These are phyloP conservation scores for Julus scandinavius DNA, from an alignment of 2,888 invertebrate species.

Conservation along the genomic window DNA sequence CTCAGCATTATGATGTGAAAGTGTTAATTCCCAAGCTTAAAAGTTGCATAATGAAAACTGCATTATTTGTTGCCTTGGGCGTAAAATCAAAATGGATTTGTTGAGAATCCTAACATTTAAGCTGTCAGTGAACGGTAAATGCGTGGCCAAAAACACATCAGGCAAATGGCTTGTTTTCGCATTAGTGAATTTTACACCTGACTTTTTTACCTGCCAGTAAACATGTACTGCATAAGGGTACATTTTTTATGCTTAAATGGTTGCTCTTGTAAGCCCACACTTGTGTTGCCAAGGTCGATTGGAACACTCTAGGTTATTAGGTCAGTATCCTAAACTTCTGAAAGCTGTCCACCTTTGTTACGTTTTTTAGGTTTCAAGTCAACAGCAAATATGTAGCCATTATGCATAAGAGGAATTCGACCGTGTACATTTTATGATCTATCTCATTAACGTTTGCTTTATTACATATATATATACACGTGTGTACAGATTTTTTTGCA, in stretches of 20 bases:
- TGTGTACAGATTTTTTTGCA: not conserved
- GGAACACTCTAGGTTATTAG: slow-evolving; percentile 47
- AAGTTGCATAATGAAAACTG: not conserved
- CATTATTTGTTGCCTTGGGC: not conserved
- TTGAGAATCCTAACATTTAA: not conserved
- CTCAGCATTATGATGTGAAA: too few species aligned
- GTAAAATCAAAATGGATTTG: not conserved
- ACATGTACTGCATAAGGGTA: slow-evolving; percentile 1
- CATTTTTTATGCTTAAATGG: not conserved
- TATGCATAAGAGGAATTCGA: not conserved
- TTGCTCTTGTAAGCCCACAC: slow-evolving; percentile 40
- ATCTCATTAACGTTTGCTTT: not conserved
- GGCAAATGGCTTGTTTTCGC: not conserved
- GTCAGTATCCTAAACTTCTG: slow-evolving; percentile 35
- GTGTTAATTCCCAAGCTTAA: too few species aligned
- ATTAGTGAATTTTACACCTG: slow-evolving; percentile 8
- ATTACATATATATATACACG: not conserved
- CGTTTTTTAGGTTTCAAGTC: not conserved
- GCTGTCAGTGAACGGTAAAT: slow-evolving; percentile 16
- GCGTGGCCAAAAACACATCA: not conserved
- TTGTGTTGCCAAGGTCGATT: slow-evolving; percentile 27
- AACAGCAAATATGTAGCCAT: not conserved
- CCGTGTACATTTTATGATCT: not conserved
- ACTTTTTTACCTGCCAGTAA: not conserved
- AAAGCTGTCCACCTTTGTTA: slow-evolving; percentile 28